Percentiles rank a stretch among this genome's conserved stretches.
Conservation (phyloP, 2,888 invertebrate species). For the Notodonta ziczac region DNA sequence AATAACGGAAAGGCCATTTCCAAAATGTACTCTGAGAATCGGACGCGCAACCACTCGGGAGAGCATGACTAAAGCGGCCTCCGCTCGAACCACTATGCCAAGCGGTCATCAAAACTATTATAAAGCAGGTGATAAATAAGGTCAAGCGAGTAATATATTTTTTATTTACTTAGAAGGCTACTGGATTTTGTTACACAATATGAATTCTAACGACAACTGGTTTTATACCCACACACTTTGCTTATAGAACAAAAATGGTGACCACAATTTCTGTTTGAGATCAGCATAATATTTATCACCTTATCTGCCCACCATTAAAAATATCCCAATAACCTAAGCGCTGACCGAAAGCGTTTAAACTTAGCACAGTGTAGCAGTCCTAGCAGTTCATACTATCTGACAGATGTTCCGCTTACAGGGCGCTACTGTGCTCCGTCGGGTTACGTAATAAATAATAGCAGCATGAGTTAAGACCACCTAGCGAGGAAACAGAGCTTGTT, state of each 20-base stretch:
- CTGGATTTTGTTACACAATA: too few relatives aligned
- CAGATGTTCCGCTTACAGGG: slow-evolving; percentile 61
- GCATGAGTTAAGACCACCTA: slow-evolving; percentile 82
- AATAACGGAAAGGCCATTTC: too few relatives aligned
- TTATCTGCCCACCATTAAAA: not conserved
- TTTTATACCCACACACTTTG: too few relatives aligned
- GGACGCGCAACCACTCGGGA: too few relatives aligned
- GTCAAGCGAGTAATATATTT: too few relatives aligned
- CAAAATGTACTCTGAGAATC: too few relatives aligned
- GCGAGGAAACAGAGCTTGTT: slow-evolving; percentile 77
- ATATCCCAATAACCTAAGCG: slow-evolving; percentile 1
- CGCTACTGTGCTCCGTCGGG: slow-evolving; percentile 66
- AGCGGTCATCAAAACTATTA: too few relatives aligned
- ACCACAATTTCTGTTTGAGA: not conserved
- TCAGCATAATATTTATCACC: not conserved
- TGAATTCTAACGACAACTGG: too few relatives aligned
- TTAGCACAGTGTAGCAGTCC: slow-evolving; percentile 14
- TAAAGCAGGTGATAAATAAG: too few relatives aligned
- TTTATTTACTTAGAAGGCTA: too few relatives aligned
- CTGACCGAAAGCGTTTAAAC: slow-evolving; percentile 34
- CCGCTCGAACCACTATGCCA: too few relatives aligned
- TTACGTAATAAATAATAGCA: slow-evolving; percentile 80
- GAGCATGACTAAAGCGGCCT: too few relatives aligned
- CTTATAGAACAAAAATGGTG: not conserved
- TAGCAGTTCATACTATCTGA: slow-evolving; percentile 41